A percentile compares a stretch with the other conserved stretches of the same genome.
phyloP scores from a whole-genome alignment of 2,888 invertebrate genomes.

The Lycophotia porphyrea region DNA sequence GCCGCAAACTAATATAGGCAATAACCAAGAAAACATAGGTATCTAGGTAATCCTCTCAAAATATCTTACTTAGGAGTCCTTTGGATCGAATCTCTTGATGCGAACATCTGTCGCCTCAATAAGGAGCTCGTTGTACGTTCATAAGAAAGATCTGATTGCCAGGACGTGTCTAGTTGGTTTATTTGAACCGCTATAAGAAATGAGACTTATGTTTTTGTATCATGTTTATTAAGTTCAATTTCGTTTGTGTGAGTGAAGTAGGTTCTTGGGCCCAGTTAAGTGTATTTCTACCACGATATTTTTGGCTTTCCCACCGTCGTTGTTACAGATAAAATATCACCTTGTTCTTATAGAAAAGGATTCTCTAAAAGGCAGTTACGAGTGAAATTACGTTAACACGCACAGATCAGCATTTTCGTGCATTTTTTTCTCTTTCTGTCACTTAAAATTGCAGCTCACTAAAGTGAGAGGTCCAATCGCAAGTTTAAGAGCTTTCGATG shows the following conservation, averaged over 20 bases:
- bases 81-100: slow-evolving; percentile 46
- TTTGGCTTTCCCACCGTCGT: neutral
- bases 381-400: neutral
- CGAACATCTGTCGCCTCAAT: slow-evolving; percentile 55
- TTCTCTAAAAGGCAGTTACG: neutral
- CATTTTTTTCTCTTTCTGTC: neutral
- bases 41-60: slow-evolving; percentile 19
- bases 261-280: neutral
- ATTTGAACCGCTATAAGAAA: slow-evolving; percentile 8
- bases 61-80: slow-evolving; percentile 15
- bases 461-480: neutral
- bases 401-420: neutral
- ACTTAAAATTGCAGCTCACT: neutral
- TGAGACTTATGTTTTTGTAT: slow-evolving; percentile 28
- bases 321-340: neutral
- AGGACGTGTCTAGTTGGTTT: slow-evolving; percentile 32
- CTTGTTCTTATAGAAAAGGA: neutral
- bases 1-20: neutral
- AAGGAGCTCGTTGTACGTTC: slow-evolving; percentile 46
- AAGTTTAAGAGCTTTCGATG: neutral
- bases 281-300: neutral
- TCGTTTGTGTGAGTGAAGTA: neutral
- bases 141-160: slow-evolving; percentile 57
- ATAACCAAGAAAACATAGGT: slow-evolving; percentile 13
- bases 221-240: neutral